These are phyloP conservation scores for Carposina sasakii DNA, from an alignment of 1,140 invertebrate genomes.

Conservation along the genomic window DNA sequence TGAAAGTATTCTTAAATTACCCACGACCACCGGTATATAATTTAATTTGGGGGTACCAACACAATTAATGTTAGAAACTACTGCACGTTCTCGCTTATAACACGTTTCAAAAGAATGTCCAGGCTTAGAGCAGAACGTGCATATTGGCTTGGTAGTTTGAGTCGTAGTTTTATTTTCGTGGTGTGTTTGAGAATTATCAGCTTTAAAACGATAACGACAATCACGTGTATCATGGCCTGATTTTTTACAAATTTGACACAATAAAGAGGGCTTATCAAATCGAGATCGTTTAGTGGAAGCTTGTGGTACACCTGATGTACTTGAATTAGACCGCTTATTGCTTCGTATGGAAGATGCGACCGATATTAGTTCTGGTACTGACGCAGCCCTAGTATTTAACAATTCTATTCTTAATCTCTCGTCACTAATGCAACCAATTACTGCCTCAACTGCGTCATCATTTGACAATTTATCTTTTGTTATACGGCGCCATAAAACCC, in stretches of 20 bases:
- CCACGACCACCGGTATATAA: neutral
- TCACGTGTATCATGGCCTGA: neutral
- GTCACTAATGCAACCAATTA: conserved; percentile 11
- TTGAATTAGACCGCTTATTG: neutral
- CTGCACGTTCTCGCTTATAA: neutral
- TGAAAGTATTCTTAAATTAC: neutral
- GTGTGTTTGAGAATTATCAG: neutral
- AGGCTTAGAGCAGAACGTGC: too few species aligned
- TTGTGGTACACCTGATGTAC: neutral
- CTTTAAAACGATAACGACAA: neutral
- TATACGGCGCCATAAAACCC: conserved; percentile 13
- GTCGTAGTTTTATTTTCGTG: neutral
- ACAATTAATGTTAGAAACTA: conserved; percentile 4
- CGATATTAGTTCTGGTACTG: conserved; percentile 14
- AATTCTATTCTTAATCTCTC: conserved; percentile 14
- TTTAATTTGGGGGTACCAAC: conserved; percentile 3
- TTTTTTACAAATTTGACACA: neutral
- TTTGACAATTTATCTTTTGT: conserved; percentile 14
- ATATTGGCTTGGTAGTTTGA: too few species aligned
- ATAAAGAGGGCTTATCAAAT: neutral
- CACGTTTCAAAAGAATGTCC: too few species aligned
- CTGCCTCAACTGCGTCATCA: conserved; percentile 13
- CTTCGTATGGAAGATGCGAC: conserved; percentile 11
- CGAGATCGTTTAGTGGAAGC: neutral
- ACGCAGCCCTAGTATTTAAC: conserved; percentile 8